These are phyloP conservation scores for Indri indri DNA, from an alignment of 2,113 vertebrate genomes.

Conservation along the genomic window DNA sequence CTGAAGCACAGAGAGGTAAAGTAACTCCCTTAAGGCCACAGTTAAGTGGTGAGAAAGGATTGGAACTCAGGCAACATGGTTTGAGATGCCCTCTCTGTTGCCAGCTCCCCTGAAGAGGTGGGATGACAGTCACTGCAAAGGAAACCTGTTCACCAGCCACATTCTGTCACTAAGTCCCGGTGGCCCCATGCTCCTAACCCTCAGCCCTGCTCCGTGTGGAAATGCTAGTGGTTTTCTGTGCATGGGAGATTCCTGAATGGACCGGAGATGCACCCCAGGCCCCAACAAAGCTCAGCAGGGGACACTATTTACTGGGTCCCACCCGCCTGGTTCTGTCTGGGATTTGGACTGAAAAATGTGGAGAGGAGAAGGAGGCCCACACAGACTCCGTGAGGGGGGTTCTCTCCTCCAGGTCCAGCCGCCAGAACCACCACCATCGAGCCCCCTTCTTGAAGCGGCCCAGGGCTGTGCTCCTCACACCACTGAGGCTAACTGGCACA, in stretches of 20 bases:
- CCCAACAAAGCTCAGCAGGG: neutral
- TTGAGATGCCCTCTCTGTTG: fast-evolving
- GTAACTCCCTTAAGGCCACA: neutral
- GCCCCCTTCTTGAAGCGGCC: neutral
- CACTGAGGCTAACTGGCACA: neutral
- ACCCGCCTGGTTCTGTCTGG: neutral
- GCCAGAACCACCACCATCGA: fast-evolving
- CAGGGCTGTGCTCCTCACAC: neutral
- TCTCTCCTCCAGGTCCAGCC: neutral
- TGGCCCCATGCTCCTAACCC: neutral
- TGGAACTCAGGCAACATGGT: neutral
- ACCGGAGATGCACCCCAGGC: neutral
- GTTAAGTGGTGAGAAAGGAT: neutral
- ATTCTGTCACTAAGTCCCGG: neutral
- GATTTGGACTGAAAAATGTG: neutral
- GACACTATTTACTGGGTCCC: neutral
- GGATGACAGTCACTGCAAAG: neutral
- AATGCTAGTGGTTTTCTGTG: neutral
- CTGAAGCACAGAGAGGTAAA: neutral
- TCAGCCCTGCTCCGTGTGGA: fast-evolving
- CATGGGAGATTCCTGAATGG: neutral
- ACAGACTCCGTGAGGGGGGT: no score
- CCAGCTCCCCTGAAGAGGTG: neutral
- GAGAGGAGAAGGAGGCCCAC: neutral
- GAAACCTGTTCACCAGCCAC: neutral